These are phyloP conservation scores for Drosophila virilis DNA, from an alignment of 1,140 invertebrate species.

Conservation along the genomic window DNA sequence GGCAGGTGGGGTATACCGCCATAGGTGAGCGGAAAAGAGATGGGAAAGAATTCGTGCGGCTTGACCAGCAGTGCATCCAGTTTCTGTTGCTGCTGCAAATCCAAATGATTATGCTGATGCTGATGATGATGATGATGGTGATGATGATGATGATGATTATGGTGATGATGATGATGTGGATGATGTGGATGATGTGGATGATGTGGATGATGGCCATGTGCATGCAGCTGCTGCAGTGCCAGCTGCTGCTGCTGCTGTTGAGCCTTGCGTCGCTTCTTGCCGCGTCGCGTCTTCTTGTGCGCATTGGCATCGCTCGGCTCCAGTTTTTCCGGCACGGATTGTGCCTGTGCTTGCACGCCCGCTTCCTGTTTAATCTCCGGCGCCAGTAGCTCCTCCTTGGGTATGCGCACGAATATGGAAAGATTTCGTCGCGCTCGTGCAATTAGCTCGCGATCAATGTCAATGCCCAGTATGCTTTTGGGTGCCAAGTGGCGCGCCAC, in stretches of 20 bases:
- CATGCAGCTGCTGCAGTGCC: slow-evolving; percentile 14
- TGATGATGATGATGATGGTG: slow-evolving; percentile 56
- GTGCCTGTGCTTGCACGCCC: neutral
- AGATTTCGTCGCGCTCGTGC: slow-evolving; percentile 84
- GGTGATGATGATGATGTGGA: slow-evolving; percentile 17
- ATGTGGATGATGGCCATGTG: neutral
- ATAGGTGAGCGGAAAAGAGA: slow-evolving; percentile 93
- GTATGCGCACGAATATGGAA: slow-evolving; percentile 78
- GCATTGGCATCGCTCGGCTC: neutral
- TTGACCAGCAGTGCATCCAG: slow-evolving; percentile 60
- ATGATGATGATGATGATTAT: slow-evolving; percentile 36
- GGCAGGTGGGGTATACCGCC: slow-evolving; percentile 85
- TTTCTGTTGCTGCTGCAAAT: slow-evolving; percentile 52
- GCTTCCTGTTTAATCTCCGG: slow-evolving; percentile 23
- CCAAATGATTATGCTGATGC: slow-evolving; percentile 46
- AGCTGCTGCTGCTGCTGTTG: slow-evolving; percentile 22
- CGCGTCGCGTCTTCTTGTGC: slow-evolving; percentile 65
- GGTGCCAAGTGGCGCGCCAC: slow-evolving; percentile 94
- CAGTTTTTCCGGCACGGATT: slow-evolving; percentile 10
- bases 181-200: slow-evolving; percentile 3
- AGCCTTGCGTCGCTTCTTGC: slow-evolving; percentile 58
- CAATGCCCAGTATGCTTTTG: slow-evolving; percentile 94
- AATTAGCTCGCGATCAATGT: slow-evolving; percentile 96
- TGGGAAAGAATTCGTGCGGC: slow-evolving; percentile 89
- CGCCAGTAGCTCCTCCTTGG: slow-evolving; percentile 42